A percentile compares a stretch with the other conserved stretches of the same genome.
phyloP scores from a whole-genome alignment of 2,113 vertebrate species.

The Psilopsiagon aymara region DNA sequence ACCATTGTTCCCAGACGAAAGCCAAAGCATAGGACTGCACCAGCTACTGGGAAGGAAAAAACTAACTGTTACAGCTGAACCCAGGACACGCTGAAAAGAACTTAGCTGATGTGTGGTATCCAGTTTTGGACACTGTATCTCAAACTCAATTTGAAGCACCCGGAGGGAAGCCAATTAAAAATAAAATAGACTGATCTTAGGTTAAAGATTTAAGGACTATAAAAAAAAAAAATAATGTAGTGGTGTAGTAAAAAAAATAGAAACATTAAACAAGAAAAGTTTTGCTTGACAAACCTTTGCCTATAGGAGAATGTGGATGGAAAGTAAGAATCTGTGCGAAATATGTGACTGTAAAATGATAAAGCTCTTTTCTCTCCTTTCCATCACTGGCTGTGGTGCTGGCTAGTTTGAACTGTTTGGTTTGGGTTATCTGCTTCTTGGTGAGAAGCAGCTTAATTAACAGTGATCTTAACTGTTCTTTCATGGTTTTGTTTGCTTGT shows the following conservation, averaged over 20 bases:
- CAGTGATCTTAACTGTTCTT: not conserved
- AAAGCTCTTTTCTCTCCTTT: accelerated
- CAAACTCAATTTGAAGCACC: not conserved
- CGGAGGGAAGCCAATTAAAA: not conserved
- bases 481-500: not conserved
- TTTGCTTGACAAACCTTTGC: not conserved
- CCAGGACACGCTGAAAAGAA: not conserved
- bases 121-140: not conserved
- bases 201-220: not conserved
- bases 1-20: not conserved
- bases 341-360: not conserved
- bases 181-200: not conserved
- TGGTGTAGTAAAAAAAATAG: not conserved
- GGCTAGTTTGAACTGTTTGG: not conserved
- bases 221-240: not conserved
- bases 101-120: not conserved
- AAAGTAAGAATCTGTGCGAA: not conserved
- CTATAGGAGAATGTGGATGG: not conserved
- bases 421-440: not conserved
- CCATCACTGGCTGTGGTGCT: not conserved
- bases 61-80: not conserved
- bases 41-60: not conserved
- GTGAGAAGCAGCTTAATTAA: not conserved
- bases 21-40: not conserved
- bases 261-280: not conserved